Percentiles rank a stretch among this genome's conserved stretches.
phyloP scores from a whole-genome alignment of 2,113 vertebrate genomes.

The Lontra canadensis region DNA sequence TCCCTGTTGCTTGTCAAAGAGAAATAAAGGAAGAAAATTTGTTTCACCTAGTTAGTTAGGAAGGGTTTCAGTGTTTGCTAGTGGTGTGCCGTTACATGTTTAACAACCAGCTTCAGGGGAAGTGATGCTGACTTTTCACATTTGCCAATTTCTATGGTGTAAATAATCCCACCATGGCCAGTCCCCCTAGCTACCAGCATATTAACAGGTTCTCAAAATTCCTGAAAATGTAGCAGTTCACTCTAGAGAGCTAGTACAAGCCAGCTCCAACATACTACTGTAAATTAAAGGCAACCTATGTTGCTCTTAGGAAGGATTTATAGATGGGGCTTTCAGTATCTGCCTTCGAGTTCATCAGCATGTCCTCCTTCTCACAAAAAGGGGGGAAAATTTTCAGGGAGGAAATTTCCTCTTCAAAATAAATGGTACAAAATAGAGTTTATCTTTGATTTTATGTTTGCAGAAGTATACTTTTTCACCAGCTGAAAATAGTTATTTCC shows the following conservation, averaged over 20 bases:
- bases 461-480: neutral
- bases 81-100: neutral
- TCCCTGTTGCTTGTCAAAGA: neutral
- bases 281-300: too few species aligned
- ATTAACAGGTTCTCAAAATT: neutral
- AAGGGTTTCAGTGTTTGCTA: neutral
- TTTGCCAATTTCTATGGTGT: neutral
- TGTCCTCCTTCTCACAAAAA: neutral
- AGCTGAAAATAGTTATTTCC: neutral
- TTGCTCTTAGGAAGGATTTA: neutral
- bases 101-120: neutral
- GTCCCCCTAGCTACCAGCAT: neutral
- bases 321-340: neutral
- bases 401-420: neutral
- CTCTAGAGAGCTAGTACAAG: neutral
- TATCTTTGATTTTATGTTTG: neutral
- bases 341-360: neutral
- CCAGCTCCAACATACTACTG: rapidly evolving
- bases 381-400: neutral
- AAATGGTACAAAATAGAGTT: neutral
- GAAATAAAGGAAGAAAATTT: neutral
- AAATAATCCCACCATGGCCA: neutral
- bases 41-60: neutral
- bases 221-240: neutral
- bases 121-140: neutral